phyloP scores from a whole-genome alignment of 92 coral and sea anemone species.

The Actinernus sp. region DNA sequence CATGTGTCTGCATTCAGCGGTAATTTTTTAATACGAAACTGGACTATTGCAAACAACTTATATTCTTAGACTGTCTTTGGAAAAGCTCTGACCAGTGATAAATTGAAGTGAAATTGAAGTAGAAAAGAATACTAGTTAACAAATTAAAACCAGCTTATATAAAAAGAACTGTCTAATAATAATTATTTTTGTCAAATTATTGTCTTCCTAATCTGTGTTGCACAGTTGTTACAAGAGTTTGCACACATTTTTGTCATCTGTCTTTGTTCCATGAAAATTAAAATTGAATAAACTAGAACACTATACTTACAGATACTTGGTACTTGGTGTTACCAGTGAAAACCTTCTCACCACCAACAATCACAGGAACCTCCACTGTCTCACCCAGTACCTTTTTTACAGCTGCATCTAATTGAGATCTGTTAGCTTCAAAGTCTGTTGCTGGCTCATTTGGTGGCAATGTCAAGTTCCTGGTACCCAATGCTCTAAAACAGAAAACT shows the following conservation, averaged over 20 bases:
- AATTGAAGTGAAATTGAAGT: no score
- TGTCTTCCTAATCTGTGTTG: no score
- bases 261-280: no score
- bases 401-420: conserved; percentile 67
- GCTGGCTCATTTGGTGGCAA: conserved; percentile 95
- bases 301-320: conserved; percentile 84
- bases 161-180: neutral
- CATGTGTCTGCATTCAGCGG: no score
- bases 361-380: conserved; percentile 88
- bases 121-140: no score
- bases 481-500: conserved; percentile 29
- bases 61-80: no score
- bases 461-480: conserved; percentile 54
- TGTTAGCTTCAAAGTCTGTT: conserved; percentile 69
- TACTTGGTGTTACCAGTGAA: conserved; percentile 73
- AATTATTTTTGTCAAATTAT: no score
- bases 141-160: no score
- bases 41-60: no score
- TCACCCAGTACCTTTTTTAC: conserved; percentile 81
- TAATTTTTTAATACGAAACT: no score
- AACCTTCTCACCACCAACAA: conserved; percentile 89
- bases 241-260: neutral
- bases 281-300: neutral
- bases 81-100: no score
- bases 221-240: no score